Conservation (phyloP, 2,113 vertebrate genomes). For the Crotophaga sulcirostris region DNA sequence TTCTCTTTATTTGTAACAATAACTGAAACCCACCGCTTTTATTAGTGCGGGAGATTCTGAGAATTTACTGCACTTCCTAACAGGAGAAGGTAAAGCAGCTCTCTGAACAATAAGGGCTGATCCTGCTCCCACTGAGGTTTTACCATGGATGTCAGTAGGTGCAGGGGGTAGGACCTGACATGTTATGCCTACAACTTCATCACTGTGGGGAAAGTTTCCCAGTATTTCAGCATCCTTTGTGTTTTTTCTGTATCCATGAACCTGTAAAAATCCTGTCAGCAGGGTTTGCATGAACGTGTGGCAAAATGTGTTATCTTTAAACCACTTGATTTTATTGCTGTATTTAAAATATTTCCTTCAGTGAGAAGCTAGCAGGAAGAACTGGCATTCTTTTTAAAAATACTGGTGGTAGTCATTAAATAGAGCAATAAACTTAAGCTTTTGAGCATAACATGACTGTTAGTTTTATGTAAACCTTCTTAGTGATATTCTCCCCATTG, state of each 20-base stretch:
- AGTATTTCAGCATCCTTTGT: constrained; percentile 40
- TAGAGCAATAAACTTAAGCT: constrained; percentile 83
- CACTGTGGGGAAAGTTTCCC: constrained; percentile 65
- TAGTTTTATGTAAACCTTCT: constrained; percentile 61
- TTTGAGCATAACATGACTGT: constrained; percentile 76
- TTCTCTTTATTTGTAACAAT: constrained; percentile 11
- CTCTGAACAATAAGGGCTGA: constrained; percentile 34
- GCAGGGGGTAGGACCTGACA: constrained; percentile 16
- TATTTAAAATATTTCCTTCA: constrained; percentile 79
- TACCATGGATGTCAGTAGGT: constrained; percentile 20
- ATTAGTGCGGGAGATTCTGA: constrained; percentile 22
- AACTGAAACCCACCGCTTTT: background rate
- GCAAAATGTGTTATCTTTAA: constrained; percentile 76
- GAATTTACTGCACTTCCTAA: constrained; percentile 32
- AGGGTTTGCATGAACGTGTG: constrained; percentile 77
- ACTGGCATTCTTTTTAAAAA: constrained; percentile 75
- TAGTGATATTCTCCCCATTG: background rate
- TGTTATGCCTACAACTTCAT: constrained; percentile 51
- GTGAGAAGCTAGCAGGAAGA: constrained; percentile 71
- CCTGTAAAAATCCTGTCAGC: constrained; percentile 72
- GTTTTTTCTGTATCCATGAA: constrained; percentile 59
- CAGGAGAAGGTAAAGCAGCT: constrained; percentile 48
- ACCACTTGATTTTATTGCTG: constrained; percentile 80
- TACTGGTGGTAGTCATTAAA: constrained; percentile 77
- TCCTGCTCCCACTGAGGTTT: constrained; percentile 37